Base-by-base conservation (phyloP, 2,888 invertebrate genomes). In the Cosmia trapezina region DNA sequence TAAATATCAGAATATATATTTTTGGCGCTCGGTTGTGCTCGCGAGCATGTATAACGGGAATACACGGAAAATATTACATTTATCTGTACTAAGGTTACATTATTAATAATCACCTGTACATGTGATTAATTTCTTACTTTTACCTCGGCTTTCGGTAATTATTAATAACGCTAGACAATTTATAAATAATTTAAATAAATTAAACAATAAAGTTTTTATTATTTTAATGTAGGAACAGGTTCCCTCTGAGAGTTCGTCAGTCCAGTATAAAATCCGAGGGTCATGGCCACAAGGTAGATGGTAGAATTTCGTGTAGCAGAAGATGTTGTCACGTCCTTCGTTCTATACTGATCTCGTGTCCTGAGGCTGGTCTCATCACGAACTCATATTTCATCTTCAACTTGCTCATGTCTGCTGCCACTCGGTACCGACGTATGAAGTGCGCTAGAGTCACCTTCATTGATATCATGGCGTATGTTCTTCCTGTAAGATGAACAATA, bases 381-480 rank as follows among this genome's bases (percentile, higher is more conserved):
- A 88, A 73, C n/a, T 90, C 90, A 0, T 88, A 66, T 41, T 87
- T 87, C 7, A 85, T 28, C 5, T 77, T 66, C 22, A 88, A 56
- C n/a, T 87, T 80, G 7, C 75, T 85, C 70, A 83, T 68, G 65
- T 90, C 88, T 8, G 88, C 87, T 1, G 64, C 77, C 6, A 91
- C 49, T 4, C 77, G 70, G 73, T 86, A 91, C 4, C 72, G 76
- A 4, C 90, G 85, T 1, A 91, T 41, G 0, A 90, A 19, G 61
- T 91, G 88, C 0, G 77, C 83, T 17, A 92, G 43, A 0, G 74
- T 77, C 2, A 85, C 88, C 69, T 91, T 91, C 85, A 90, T 83
- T 0, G 83, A 83, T 83, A 87, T 86, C 73, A 89, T 73, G 0
- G 90, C 89, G 76, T 87, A 90, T 0, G 71, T 69, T 73, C 84